phyloP scores from a whole-genome alignment of 2,797 vertebrate genomes.

The Hydrolagus colliei region DNA sequence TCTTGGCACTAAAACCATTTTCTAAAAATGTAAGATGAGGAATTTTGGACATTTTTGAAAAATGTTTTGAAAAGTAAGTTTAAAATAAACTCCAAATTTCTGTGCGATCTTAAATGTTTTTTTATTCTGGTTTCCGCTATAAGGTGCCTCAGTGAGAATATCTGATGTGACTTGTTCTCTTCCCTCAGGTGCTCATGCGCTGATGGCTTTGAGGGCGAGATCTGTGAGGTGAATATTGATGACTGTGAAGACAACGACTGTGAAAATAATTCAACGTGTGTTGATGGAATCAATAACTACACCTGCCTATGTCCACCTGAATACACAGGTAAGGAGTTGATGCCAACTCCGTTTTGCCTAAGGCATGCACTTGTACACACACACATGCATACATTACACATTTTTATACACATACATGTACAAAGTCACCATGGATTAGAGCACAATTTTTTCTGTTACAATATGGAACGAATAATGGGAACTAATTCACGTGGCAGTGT shows the following conservation, averaged over 20 bases:
- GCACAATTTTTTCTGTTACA: no score
- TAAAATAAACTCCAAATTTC: no score
- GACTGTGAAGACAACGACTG: slow-evolving; percentile 98
- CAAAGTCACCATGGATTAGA: background rate
- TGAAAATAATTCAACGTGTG: slow-evolving; percentile 94
- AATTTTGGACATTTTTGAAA: no score
- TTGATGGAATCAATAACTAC: slow-evolving; percentile 97
- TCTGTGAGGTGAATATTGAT: slow-evolving; percentile 86
- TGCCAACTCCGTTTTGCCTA: background rate
- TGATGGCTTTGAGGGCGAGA: slow-evolving; percentile 89
- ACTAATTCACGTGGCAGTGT: background rate
- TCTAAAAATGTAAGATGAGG: no score
- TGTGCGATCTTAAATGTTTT: no score
- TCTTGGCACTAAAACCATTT: no score
- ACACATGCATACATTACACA: no score
- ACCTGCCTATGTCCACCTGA: slow-evolving; percentile 90
- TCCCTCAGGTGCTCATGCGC: slow-evolving; percentile 82
- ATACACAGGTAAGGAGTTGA: slow-evolving; percentile 79
- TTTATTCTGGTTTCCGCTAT: no score
- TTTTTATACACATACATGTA: background rate
- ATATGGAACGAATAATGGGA: background rate
- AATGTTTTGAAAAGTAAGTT: no score
- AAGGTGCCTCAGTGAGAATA: background rate
- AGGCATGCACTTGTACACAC: background rate
- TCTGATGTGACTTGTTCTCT: slow-evolving; percentile 12